These are phyloP conservation scores for Daboia siamensis DNA, from an alignment of 2,113 vertebrate species.

Conservation along the genomic window DNA sequence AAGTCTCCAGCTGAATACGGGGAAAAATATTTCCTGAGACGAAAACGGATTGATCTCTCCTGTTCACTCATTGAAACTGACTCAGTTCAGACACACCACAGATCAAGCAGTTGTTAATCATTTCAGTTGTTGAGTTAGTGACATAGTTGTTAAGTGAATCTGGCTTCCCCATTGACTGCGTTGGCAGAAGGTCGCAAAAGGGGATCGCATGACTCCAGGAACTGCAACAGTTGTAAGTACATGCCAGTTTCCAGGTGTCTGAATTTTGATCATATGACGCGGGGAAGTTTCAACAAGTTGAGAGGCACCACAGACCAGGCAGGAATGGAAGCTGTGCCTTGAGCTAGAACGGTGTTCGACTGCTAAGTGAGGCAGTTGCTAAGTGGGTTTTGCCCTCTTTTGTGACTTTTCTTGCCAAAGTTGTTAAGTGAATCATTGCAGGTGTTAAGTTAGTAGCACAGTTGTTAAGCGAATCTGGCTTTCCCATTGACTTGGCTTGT, in stretches of 20 bases:
- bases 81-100: not conserved
- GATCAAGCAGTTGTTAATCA: not conserved
- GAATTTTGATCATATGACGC: no score
- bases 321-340: not conserved
- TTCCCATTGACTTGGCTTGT: no score
- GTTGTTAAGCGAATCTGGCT: no score
- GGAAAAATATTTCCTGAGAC: constrained; percentile 10
- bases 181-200: not conserved
- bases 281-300: no score
- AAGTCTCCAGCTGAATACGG: not conserved
- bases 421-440: no score
- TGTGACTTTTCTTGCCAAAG: no score
- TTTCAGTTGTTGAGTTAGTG: not conserved
- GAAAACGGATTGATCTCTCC: not conserved
- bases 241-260: not conserved
- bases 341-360: not conserved
- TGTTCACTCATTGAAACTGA: not conserved
- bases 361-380: no score
- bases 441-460: no score
- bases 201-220: not conserved
- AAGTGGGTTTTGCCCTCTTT: no score
- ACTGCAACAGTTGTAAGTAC: not conserved
- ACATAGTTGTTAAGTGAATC: not conserved
- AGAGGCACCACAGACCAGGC: not conserved
- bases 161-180: not conserved